These are phyloP conservation scores for Anthopleura sola DNA, from an alignment of 64 coral and sea anemone genomes.

Conservation along the genomic window DNA sequence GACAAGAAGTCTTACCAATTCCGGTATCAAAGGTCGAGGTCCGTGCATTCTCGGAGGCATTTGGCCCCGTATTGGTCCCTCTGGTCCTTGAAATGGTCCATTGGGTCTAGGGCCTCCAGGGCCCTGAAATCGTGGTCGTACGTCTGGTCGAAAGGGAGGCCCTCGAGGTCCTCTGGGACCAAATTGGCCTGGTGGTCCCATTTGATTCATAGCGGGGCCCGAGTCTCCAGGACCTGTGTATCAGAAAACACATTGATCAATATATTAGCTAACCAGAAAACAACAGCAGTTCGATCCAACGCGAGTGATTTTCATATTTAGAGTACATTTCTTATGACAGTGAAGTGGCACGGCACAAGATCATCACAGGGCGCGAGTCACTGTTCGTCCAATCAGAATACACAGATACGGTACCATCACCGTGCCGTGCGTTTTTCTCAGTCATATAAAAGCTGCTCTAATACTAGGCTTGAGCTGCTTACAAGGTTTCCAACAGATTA, in stretches of 20 bases:
- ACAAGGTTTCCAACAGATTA: neutral
- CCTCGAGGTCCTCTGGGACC: constrained; percentile 62
- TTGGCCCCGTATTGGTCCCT: constrained; percentile 56
- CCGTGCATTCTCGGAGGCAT: constrained; percentile 80
- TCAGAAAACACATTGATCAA: neutral
- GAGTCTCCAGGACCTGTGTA: constrained; percentile 48
- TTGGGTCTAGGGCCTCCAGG: constrained; percentile 71
- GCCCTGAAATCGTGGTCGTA: constrained; percentile 66
- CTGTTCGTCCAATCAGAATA: too few relatives aligned
- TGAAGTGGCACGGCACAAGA: too few relatives aligned
- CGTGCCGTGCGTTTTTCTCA: too few relatives aligned
- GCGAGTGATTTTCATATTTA: too few relatives aligned
- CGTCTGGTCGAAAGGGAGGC: constrained; percentile 58
- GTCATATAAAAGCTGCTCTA: too few relatives aligned
- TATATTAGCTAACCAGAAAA: neutral
- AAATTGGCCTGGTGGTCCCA: constrained; percentile 57
- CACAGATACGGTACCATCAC: too few relatives aligned
- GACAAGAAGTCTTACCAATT: constrained; percentile 53
- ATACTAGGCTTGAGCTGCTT: neutral
- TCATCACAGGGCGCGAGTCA: too few relatives aligned
- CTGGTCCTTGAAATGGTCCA: constrained; percentile 43
- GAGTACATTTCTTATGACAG: too few relatives aligned
- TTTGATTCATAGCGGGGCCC: constrained; percentile 10
- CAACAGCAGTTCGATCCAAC: neutral
- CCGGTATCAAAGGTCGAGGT: constrained; percentile 77